Percentiles rank a stretch among this genome's conserved stretches.
Conservation (phyloP, 92 coral and sea anemone genomes). For the Epizoanthus stellaris region DNA sequence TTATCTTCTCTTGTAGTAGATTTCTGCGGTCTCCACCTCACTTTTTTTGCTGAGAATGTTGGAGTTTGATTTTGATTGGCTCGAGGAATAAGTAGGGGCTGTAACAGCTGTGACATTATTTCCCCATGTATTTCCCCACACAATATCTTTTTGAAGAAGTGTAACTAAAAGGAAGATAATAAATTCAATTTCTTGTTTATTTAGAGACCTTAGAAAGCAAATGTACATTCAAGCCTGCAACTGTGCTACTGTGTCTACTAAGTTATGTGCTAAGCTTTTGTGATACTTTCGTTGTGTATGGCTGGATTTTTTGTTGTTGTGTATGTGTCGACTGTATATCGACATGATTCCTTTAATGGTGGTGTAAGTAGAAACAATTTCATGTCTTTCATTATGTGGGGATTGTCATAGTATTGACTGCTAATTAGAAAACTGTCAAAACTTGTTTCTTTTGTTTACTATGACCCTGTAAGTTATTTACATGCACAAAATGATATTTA, state of each 20-base stretch:
- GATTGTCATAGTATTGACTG: too few relatives aligned
- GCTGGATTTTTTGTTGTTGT: too few relatives aligned
- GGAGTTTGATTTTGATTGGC: constrained; percentile 10
- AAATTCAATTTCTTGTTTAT: constrained; percentile 27
- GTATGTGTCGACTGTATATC: too few relatives aligned
- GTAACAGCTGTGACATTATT: constrained; percentile 7
- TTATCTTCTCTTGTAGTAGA: constrained; percentile 36
- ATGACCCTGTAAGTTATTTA: too few relatives aligned
- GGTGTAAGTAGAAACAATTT: too few relatives aligned
- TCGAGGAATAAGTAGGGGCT: constrained; percentile 21
- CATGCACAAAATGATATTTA: too few relatives aligned
- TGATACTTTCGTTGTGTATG: background rate
- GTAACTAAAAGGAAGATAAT: constrained; percentile 37
- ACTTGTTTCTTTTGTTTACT: too few relatives aligned
- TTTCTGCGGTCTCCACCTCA: constrained; percentile 42
- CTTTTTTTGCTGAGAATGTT: constrained; percentile 14
- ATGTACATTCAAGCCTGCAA: background rate
- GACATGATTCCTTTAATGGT: too few relatives aligned
- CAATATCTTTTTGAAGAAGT: constrained; percentile 53
- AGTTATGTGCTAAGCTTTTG: background rate
- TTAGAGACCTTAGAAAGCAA: background rate
- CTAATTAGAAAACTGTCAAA: too few relatives aligned
- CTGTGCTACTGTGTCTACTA: background rate
- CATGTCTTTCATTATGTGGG: too few relatives aligned
- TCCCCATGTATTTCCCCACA: constrained; percentile 25